Base-by-base conservation (phyloP, 2,113 vertebrate species). In the Pygoscelis adeliae region DNA sequence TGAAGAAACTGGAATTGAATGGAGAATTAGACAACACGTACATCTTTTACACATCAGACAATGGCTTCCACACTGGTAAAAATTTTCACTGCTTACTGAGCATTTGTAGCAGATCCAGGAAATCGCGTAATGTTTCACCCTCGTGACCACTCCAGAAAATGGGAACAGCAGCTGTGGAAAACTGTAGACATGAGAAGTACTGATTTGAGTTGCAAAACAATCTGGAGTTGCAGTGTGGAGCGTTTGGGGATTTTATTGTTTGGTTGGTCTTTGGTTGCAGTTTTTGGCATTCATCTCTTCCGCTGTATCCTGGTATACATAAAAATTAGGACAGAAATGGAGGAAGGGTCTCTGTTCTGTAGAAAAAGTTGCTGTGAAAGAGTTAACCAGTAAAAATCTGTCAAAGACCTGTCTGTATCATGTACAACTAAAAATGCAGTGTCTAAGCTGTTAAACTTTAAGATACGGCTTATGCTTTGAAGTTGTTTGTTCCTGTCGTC, bases 31-130 rank as follows among this genome's bases (percentile, higher is more conserved):
- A 99, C 89, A 99, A 99, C 97, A 99, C 99, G 0, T 99, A 99
- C 89, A 97, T 99, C 96, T 99, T 99, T 86, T 99, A 99, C 74
- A 99, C 99, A 27, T 99, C 99, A 16, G 99, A 99, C 96, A 99
- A 99, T 15, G 99, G 99, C 83, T 99, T 99, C 97, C 99, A 99
- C 96, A 99, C 99, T 84, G 99, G 99, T 99, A 95, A 73, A 67
- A 67, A 46, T 16, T 79, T 85, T 93, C 13, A 49, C 40, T 84
- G n/a, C 49, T 58, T 90, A 42, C n/a, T 84, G 38, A 42, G 36
- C 10, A 3, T 44, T 69, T 87, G 32, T 71, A 74, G 44, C 73
- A 62, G 53, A 77, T 82, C 15, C 34, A 38, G 34, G 36, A 89
- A 26, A 26, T 14, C 8, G 2, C 2, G 0, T 71, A 79, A 65